These are phyloP conservation scores for Psittacula cyanocephala DNA, from an alignment of 2,113 vertebrate genomes.

Conservation along the genomic window DNA sequence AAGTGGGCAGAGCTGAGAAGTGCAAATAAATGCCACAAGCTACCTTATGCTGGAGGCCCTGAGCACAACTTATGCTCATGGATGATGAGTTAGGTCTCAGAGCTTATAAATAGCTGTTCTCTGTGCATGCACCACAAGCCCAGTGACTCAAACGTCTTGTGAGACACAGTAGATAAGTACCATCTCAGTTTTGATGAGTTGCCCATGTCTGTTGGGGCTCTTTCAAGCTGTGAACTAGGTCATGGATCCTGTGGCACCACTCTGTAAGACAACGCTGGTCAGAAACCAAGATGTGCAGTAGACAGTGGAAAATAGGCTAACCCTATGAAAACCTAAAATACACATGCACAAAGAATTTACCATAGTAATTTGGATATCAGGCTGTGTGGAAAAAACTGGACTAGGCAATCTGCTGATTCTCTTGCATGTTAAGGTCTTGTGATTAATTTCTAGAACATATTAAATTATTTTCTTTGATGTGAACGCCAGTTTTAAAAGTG, in stretches of 20 bases:
- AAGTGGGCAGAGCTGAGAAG: background rate
- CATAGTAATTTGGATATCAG: background rate
- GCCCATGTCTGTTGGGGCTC: background rate
- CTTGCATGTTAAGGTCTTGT: background rate
- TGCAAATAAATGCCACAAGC: background rate
- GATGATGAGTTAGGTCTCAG: background rate
- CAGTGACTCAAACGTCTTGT: background rate
- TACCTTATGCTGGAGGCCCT: background rate
- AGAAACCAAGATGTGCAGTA: background rate
- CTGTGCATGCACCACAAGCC: background rate
- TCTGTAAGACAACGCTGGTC: background rate
- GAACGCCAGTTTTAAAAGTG: background rate
- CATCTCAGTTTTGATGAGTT: background rate
- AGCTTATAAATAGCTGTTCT: background rate
- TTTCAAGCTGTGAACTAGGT: background rate
- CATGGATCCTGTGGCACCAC: accelerated
- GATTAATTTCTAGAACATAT: background rate
- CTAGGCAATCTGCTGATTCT: background rate
- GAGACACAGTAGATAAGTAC: background rate
- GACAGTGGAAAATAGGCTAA: background rate
- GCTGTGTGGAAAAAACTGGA: background rate
- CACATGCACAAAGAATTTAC: background rate
- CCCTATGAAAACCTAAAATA: background rate
- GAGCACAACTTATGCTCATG: background rate
- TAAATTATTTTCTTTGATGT: background rate